Base-by-base conservation (phyloP, 1,140 invertebrate genomes). In the Babylonia areolata region DNA sequence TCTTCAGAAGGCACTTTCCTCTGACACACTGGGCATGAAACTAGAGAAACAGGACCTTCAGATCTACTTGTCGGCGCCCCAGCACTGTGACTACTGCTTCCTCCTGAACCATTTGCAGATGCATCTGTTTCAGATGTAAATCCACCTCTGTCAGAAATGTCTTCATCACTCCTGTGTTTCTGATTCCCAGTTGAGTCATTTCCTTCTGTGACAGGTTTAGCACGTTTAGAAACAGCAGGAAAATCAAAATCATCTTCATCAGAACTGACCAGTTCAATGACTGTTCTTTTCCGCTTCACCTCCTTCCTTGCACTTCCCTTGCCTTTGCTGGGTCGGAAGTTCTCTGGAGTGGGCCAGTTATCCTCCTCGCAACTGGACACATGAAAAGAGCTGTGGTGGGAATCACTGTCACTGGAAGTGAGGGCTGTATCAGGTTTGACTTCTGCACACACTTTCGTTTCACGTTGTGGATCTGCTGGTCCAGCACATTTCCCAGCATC, bases 21-120 rank as follows among this genome's bases (percentile, higher is more conserved):
- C 39, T 85, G 64, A 90, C 90, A 91, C 20, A 89, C 84, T 37
- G 90, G 90, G 82, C 90, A 91, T 73, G 77, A 12, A 35, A 86
- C 85, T 51, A 75, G 85, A 33, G 82, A 78, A 58, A 39, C 33
- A 9, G 28, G 28, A 40, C 28, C 35, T 39, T 40, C 75, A 40
- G 37, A 11, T 40, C 37, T 17, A 40, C 40, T 77, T 23, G 58
- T 23, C 28, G 23, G 28, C 0, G 58, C 58, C 28, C 58, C 58
- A 64, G 28, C 15, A 64, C 58, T 64, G 58, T 23, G 5, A 64
- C 58, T 64, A 64, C 15, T 23, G 28, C 28, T 64, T 23, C 12
- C 58, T 64, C 23, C 58, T 64, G 58, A 64, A 23, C 58, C 28
- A 23, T 12, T 23, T 64, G 20, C 23, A 23, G 58, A 64, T n/a